phyloP scores from a whole-genome alignment of 2,113 vertebrate species.

The Eonycteris spelaea region DNA sequence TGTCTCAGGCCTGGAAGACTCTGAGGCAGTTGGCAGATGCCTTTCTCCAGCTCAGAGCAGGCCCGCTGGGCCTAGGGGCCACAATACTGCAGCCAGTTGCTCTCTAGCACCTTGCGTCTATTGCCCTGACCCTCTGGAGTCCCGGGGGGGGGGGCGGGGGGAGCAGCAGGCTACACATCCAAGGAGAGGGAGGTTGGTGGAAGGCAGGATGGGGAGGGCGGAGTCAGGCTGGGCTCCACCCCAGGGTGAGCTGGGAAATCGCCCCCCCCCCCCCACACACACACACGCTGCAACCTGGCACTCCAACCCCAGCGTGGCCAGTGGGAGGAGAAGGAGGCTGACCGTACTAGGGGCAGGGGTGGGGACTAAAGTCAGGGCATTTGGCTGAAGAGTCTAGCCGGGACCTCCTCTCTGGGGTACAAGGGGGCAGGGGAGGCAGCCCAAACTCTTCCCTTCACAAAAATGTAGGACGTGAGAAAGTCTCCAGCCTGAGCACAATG shows the following conservation, averaged over 20 bases:
- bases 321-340: not conserved
- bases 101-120: not conserved
- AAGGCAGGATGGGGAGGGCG: not conserved
- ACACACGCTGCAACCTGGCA: not conserved
- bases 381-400: conserved; percentile 67
- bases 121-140: not conserved
- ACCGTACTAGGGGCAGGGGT: not conserved
- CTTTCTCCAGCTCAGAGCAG: not conserved
- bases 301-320: not conserved
- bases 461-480: not conserved
- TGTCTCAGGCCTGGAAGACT: not conserved
- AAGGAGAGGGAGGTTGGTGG: not conserved
- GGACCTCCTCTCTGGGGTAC: not conserved
- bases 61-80: not conserved
- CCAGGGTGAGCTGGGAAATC: not conserved
- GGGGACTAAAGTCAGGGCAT: not conserved
- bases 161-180: not conserved
- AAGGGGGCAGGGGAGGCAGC: not conserved
- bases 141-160: not conserved
- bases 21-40: not conserved
- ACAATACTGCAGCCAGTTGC: not conserved
- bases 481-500: not conserved
- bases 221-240: not conserved
- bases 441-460: conserved; percentile 40
- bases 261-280: not conserved